phyloP scores from a whole-genome alignment of 30 jellyfish, hydroid and myxozoan species.

The Hydra vulgaris region DNA sequence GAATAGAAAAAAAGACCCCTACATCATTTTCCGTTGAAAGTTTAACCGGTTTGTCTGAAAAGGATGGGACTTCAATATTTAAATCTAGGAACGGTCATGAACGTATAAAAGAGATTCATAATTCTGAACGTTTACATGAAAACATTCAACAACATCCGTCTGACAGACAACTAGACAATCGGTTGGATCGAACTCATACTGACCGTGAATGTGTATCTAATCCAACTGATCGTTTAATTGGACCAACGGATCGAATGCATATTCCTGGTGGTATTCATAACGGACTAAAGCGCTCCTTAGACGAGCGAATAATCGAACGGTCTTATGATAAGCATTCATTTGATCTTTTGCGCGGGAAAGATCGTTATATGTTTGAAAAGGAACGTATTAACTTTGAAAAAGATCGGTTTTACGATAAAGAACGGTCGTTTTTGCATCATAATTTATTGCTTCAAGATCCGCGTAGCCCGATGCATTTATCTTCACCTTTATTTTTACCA shows the following conservation, averaged over 20 bases:
- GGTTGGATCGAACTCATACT: neutral
- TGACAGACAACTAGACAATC: neutral
- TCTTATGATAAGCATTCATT: neutral
- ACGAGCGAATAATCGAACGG: slow-evolving; percentile 24
- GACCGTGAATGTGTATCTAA: neutral
- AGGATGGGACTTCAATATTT: neutral
- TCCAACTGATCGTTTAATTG: neutral
- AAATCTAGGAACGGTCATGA: neutral
- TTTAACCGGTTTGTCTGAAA: slow-evolving; percentile 45
- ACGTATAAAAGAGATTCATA: neutral
- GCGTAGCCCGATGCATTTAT: slow-evolving; percentile 1
- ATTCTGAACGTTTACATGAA: neutral
- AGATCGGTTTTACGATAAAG: slow-evolving; percentile 10
- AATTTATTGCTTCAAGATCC: slow-evolving; percentile 7
- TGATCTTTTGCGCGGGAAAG: slow-evolving; percentile 6
- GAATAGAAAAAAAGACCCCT: neutral
- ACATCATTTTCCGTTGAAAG: slow-evolving; percentile 87
- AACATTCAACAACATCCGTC: neutral
- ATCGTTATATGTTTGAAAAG: neutral
- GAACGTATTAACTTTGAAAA: neutral
- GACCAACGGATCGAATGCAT: slow-evolving; percentile 30
- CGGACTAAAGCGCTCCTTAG: slow-evolving; percentile 23
- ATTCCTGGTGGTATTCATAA: slow-evolving; percentile 20
- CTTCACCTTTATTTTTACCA: neutral
- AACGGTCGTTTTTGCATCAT: slow-evolving; percentile 1